Evolutionary conservation across 2,113 vertebrate species (phyloP).

Genomic region (Amphiprion percula): DNA sequence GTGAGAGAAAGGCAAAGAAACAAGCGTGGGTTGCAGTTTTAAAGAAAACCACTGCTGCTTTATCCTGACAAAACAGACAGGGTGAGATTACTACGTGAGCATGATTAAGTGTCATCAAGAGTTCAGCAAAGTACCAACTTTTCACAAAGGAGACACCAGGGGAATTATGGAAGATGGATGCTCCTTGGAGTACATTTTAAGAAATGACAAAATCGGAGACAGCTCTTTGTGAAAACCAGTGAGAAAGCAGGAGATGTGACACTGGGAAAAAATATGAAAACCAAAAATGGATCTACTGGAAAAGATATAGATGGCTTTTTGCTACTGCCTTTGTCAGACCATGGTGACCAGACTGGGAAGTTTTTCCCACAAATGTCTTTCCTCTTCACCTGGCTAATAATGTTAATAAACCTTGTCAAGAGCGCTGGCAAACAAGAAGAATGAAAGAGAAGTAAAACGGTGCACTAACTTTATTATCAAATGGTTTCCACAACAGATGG

Average conservation of each 20-base stretch:
- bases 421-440: slow-evolving; percentile 29
- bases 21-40: slow-evolving; percentile 25
- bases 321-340: neutral
- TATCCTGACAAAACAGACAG: slow-evolving; percentile 55
- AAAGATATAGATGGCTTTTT: slow-evolving; percentile 2
- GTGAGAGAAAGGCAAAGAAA: slow-evolving; percentile 30
- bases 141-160: slow-evolving; percentile 24
- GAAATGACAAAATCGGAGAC: neutral
- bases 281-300: neutral
- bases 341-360: no score
- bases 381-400: neutral
- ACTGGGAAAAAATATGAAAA: slow-evolving; percentile 7
- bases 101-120: slow-evolving; percentile 53
- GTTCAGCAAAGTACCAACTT: slow-evolving; percentile 45
- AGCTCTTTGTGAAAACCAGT: neutral
- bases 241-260: neutral
- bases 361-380: neutral
- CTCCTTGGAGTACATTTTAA: neutral
- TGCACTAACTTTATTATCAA: slow-evolving; percentile 40
- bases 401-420: slow-evolving; percentile 33
- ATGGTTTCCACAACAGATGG: slow-evolving; percentile 57
- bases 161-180: slow-evolving; percentile 3
- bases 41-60: slow-evolving; percentile 56
- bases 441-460: slow-evolving; percentile 17
- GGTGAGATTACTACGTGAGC: slow-evolving; percentile 50